phyloP scores from a whole-genome alignment of 2,888 invertebrate genomes.

The Patella caerulea region DNA sequence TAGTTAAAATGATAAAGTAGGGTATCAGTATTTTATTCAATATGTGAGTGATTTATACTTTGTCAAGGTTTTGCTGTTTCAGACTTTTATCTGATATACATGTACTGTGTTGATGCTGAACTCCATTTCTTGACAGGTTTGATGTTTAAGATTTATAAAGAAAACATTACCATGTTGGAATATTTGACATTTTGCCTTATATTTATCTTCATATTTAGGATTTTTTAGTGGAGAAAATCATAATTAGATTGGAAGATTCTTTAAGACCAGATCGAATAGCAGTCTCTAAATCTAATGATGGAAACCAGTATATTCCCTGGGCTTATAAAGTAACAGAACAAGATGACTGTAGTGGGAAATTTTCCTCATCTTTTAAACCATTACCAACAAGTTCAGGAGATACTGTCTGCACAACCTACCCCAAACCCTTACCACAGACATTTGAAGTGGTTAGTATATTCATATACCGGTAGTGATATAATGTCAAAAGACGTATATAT shows the following conservation, averaged over 20 bases:
- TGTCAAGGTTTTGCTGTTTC: too few relatives aligned
- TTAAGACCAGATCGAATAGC: constrained; percentile 46
- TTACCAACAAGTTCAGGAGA: constrained; percentile 32
- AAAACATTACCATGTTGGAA: too few relatives aligned
- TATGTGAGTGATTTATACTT: too few relatives aligned
- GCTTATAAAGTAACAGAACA: constrained; percentile 45
- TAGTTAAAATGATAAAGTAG: too few relatives aligned
- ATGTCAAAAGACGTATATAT: too few relatives aligned
- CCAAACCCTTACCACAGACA: neutral
- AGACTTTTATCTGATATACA: too few relatives aligned
- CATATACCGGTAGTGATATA: too few relatives aligned
- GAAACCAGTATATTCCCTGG: constrained; percentile 39
- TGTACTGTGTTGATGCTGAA: too few relatives aligned
- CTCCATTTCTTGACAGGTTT: too few relatives aligned
- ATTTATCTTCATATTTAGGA: constrained; percentile 34
- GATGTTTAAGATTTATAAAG: too few relatives aligned
- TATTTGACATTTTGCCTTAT: neutral
- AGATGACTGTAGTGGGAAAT: constrained; percentile 40
- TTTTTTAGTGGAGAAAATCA: constrained; percentile 45
- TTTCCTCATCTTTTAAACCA: constrained; percentile 26
- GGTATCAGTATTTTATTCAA: too few relatives aligned
- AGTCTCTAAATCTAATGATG: constrained; percentile 38
- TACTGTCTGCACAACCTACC: constrained; percentile 44
- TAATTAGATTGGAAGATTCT: constrained; percentile 45
- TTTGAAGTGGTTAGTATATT: constrained; percentile 25